Evolutionary conservation across 2,888 invertebrate species (phyloP).

Genomic region (Tribolium freemani): DNA sequence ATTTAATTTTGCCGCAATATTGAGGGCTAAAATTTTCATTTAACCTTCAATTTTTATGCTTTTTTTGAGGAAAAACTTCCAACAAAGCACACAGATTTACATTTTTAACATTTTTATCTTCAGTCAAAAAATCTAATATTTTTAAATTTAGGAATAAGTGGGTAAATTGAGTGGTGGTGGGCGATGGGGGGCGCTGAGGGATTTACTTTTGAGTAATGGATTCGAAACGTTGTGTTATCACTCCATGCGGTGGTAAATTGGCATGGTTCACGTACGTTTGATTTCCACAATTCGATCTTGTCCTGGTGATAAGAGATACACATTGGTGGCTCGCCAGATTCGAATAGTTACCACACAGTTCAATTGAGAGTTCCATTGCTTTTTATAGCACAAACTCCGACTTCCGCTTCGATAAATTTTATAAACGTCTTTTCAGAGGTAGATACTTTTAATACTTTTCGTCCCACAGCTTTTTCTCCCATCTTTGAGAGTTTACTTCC

Average conservation of each 20-base stretch:
- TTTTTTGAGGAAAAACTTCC: too few species aligned
- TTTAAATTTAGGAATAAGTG: too few species aligned
- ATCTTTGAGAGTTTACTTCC: background rate
- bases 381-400: constrained; percentile 26
- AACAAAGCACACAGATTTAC: too few species aligned
- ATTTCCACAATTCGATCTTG: constrained; percentile 34
- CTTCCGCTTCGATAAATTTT: constrained; percentile 22
- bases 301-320: constrained; percentile 36
- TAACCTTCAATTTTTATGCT: too few species aligned
- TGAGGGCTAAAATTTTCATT: too few species aligned
- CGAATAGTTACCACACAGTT: constrained; percentile 36
- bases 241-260: constrained; percentile 2
- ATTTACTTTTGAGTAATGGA: background rate
- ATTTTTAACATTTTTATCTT: too few species aligned
- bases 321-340: constrained; percentile 25
- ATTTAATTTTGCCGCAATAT: too few species aligned
- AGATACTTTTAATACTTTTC: constrained; percentile 24
- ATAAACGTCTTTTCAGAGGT: constrained; percentile 4
- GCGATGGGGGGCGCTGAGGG: background rate
- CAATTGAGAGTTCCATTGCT: constrained; percentile 37
- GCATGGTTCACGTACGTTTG: constrained; percentile 17
- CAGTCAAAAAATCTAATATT: too few species aligned
- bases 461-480: background rate
- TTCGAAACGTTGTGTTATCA: constrained; percentile 1
- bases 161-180: too few species aligned